Percentiles rank a stretch among this genome's conserved stretches.
These are phyloP conservation scores for Verasper variegatus DNA, from an alignment of 2,113 vertebrate species.

Conservation along the genomic window DNA sequence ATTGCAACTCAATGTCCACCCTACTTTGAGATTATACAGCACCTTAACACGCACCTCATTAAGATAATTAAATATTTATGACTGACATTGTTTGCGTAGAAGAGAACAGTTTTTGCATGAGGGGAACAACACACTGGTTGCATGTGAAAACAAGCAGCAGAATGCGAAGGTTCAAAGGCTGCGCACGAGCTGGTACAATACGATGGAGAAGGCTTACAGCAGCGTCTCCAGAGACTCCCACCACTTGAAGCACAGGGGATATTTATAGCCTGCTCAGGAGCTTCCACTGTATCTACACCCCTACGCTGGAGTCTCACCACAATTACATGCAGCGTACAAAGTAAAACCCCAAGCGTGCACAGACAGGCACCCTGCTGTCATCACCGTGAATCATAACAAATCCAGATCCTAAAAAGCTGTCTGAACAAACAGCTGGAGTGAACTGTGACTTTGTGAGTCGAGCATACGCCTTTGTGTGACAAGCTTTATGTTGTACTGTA, in stretches of 20 bases:
- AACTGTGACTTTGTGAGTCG: slow-evolving; percentile 7
- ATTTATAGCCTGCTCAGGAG: slow-evolving; percentile 59
- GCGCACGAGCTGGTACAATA: slow-evolving; percentile 11
- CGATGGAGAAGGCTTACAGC: slow-evolving; percentile 30
- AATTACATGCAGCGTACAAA: not conserved
- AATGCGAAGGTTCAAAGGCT: slow-evolving; percentile 45
- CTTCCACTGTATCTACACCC: slow-evolving; percentile 20
- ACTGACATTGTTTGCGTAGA: not conserved
- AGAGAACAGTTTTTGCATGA: not conserved
- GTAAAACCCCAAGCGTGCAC: slow-evolving; percentile 30
- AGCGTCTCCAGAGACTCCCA: slow-evolving; percentile 52
- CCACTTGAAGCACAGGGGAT: slow-evolving; percentile 50
- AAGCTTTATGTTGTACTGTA: not conserved
- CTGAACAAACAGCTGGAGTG: slow-evolving; percentile 54
- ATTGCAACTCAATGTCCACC: not conserved
- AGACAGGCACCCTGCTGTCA: slow-evolving; percentile 36
- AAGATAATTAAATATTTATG: not conserved
- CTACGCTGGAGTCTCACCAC: slow-evolving; percentile 5
- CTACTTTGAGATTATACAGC: not conserved
- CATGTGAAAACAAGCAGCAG: not conserved
- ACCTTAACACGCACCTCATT: not conserved
- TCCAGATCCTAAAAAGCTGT: slow-evolving; percentile 25
- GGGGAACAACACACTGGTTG: not conserved
- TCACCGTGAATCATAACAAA: slow-evolving; percentile 48
- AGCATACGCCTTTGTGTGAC: not conserved